A percentile compares a stretch with the other conserved stretches of the same genome.
These are phyloP conservation scores for Teleogryllus oceanicus DNA, from an alignment of 2,888 invertebrate genomes.

Conservation along the genomic window DNA sequence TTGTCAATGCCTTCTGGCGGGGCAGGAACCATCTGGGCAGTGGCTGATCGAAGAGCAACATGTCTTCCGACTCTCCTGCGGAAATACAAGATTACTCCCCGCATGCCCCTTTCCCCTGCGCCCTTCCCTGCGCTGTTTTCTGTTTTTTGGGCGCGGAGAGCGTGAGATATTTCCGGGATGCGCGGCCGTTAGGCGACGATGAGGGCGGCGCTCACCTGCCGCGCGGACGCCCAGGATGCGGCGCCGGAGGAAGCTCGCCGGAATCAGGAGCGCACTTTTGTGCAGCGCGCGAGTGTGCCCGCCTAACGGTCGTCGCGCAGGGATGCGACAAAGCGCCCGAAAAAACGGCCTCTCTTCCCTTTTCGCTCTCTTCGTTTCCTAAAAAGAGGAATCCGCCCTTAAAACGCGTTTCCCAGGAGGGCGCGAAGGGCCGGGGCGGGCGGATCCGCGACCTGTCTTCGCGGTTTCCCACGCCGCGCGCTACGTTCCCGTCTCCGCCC, in stretches of 20 bases:
- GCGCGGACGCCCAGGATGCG: not conserved
- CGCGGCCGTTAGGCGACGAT: not conserved
- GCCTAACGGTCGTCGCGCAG: not conserved
- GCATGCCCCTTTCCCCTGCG: not conserved
- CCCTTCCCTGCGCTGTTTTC: not conserved
- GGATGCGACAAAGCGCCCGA: not conserved
- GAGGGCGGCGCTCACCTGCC: not conserved
- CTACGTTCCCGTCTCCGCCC: not conserved
- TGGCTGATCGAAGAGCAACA: no score
- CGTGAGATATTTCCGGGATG: not conserved
- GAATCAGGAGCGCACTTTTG: not conserved
- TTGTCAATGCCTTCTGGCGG: no score
- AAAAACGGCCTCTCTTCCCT: not conserved
- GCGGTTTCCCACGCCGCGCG: not conserved
- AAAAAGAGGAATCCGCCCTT: constrained; percentile 6
- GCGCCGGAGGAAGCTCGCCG: not conserved
- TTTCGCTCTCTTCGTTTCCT: not conserved
- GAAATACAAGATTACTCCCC: not conserved
- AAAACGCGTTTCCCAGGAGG: not conserved
- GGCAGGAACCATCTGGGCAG: no score
- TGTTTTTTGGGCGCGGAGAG: not conserved
- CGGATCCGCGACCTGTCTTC: not conserved
- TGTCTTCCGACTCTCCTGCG: no score
- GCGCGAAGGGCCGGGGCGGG: not conserved
- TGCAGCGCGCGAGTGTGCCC: not conserved